A percentile compares a stretch with the other conserved stretches of the same genome.
These are phyloP conservation scores for Thunnus thynnus DNA, from an alignment of 2,113 vertebrate species.

Conservation along the genomic window DNA sequence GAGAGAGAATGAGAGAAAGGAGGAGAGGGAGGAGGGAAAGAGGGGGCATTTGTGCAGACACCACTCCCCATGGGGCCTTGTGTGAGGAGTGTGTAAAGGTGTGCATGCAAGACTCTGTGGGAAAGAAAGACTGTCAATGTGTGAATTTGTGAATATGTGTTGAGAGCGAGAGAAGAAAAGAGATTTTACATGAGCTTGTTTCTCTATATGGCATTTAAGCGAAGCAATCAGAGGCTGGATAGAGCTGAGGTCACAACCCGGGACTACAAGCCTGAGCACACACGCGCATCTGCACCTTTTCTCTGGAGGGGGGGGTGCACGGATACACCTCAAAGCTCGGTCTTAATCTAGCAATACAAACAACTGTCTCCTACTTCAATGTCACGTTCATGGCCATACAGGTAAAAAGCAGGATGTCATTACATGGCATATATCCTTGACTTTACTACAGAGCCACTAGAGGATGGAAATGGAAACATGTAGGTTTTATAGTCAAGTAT, in stretches of 20 bases:
- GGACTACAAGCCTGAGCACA: conserved; percentile 17
- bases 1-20: conserved; percentile 32
- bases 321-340: conserved; percentile 63
- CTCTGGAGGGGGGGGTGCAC: conserved; percentile 41
- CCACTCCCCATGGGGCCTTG: conserved; percentile 75
- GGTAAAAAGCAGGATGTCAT: conserved; percentile 67
- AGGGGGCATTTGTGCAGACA: conserved; percentile 74
- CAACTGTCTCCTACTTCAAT: conserved; percentile 71
- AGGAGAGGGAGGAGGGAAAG: conserved; percentile 34
- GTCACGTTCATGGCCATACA: conserved; percentile 68
- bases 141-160: conserved; percentile 75
- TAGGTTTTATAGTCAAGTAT: conserved; percentile 66
- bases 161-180: conserved; percentile 33
- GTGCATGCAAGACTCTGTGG: conserved; percentile 69
- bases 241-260: conserved; percentile 30
- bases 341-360: conserved; percentile 76
- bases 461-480: conserved; percentile 71
- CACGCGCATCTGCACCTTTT: conserved; percentile 15
- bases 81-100: conserved; percentile 78
- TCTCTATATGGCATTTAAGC: conserved; percentile 60
- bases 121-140: conserved; percentile 71
- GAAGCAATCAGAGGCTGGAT: conserved; percentile 51
- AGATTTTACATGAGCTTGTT: conserved; percentile 56
- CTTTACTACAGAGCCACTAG: conserved; percentile 59
- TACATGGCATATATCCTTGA: conserved; percentile 58